Percentiles rank a stretch among this genome's conserved stretches.
Evolutionary conservation across 2,888 invertebrate genomes (phyloP).

Genomic region (Bibio marci): DNA sequence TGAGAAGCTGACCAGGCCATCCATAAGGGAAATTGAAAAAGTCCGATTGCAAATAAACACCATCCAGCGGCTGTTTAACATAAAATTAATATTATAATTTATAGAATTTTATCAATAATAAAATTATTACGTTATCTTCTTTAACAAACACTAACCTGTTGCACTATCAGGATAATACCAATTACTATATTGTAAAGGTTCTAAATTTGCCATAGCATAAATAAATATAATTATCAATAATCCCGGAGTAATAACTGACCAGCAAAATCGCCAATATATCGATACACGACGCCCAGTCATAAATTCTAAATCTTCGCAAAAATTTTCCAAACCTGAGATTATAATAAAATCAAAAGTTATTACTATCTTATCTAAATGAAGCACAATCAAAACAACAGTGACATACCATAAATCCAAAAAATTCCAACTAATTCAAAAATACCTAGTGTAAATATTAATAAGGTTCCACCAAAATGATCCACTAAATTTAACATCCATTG

Average conservation of each 20-base stretch:
- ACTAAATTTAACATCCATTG: slow-evolving; percentile 40
- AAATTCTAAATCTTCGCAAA: slow-evolving; percentile 55
- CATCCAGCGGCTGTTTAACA: slow-evolving; percentile 42
- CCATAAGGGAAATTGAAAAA: slow-evolving; percentile 36
- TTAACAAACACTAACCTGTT: slow-evolving; percentile 31
- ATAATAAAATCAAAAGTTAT: no score
- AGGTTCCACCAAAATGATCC: slow-evolving; percentile 43
- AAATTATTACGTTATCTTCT: not conserved
- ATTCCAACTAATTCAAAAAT: slow-evolving; percentile 37
- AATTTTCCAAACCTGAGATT: slow-evolving; percentile 40
- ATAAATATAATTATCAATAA: slow-evolving; percentile 50
- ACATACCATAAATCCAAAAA: slow-evolving; percentile 40
- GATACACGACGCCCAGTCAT: slow-evolving; percentile 50
- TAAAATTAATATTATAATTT: slow-evolving; percentile 23
- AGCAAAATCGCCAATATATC: slow-evolving; percentile 60
- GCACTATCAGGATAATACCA: slow-evolving; percentile 38
- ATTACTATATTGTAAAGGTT: slow-evolving; percentile 39
- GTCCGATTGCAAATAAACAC: slow-evolving; percentile 31
- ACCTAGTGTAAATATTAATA: slow-evolving; percentile 38
- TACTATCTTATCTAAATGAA: no score
- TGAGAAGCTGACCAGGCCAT: slow-evolving; percentile 24
- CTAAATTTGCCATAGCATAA: slow-evolving; percentile 43
- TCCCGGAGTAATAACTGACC: slow-evolving; percentile 53
- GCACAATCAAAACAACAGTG: no score
- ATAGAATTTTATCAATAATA: not conserved